Conservation (phyloP, 2,888 invertebrate species). For the Bursaphelenchus okinawaensis region DNA sequence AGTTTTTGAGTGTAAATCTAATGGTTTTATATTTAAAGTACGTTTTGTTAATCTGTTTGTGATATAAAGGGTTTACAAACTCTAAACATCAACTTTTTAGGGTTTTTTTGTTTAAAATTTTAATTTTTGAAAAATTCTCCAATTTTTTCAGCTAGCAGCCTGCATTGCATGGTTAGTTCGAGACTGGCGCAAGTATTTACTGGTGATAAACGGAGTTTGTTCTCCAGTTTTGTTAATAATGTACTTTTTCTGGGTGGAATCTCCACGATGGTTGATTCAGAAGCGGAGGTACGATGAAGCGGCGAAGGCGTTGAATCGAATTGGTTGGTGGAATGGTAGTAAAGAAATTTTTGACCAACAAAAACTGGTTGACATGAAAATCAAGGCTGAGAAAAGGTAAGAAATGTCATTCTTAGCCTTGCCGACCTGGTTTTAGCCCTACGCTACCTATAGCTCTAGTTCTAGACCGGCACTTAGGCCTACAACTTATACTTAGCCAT, state of each 20-base stretch:
- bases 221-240: conserved; percentile 27
- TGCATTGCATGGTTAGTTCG: conserved; percentile 27
- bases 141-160: conserved; percentile 19
- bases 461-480: no score
- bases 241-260: conserved; percentile 30
- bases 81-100: no score
- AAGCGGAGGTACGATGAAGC: conserved; percentile 23
- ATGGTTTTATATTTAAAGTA: no score
- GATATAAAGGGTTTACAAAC: no score
- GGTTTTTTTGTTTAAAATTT: no score
- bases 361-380: conserved; percentile 26
- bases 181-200: conserved; percentile 28
- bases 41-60: no score
- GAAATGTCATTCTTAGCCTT: no score
- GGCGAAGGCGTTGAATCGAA: conserved; percentile 23
- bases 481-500: no score
- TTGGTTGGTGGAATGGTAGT: conserved; percentile 26
- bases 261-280: conserved; percentile 40
- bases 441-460: no score
- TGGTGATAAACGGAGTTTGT: conserved; percentile 26
- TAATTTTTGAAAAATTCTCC: no score
- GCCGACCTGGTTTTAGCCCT: no score
- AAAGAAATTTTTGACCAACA: conserved; percentile 15
- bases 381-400: conserved; percentile 12
- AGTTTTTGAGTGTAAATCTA: no score